Evolutionary conservation across 2,113 vertebrate genomes (phyloP).

Genomic region (Psilopogon haemacephalus): DNA sequence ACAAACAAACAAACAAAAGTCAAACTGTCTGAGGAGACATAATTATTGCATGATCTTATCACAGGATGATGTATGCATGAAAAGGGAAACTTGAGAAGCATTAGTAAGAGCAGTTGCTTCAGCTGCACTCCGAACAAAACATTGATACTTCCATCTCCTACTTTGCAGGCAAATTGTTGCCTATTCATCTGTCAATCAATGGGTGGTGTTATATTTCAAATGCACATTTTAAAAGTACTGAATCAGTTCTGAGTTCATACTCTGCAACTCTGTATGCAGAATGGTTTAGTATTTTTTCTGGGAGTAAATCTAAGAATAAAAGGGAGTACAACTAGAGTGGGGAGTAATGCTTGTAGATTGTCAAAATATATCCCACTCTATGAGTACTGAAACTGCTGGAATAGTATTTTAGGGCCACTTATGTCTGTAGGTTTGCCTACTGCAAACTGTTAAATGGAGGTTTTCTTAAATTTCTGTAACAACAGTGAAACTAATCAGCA

Average conservation of each 20-base stretch:
- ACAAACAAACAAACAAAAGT: conserved; percentile 68
- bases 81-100: conserved; percentile 15
- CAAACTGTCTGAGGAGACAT: conserved; percentile 69
- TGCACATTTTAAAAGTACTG: neutral
- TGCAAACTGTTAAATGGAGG: neutral
- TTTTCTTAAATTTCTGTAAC: neutral
- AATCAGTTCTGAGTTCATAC: neutral
- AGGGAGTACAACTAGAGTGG: neutral
- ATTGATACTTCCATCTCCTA: neutral
- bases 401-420: neutral
- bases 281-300: neutral
- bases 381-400: neutral
- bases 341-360: neutral
- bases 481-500: neutral
- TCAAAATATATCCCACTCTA: neutral
- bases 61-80: conserved; percentile 40
- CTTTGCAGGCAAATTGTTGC: neutral
- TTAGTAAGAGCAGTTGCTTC: conserved; percentile 38
- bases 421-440: neutral
- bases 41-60: conserved; percentile 54
- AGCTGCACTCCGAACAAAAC: neutral
- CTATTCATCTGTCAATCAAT: neutral
- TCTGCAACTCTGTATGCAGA: neutral
- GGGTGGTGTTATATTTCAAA: neutral
- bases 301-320: neutral